These are phyloP conservation scores for Diaphora mendica DNA, from an alignment of 2,888 invertebrate genomes.

Conservation along the genomic window DNA sequence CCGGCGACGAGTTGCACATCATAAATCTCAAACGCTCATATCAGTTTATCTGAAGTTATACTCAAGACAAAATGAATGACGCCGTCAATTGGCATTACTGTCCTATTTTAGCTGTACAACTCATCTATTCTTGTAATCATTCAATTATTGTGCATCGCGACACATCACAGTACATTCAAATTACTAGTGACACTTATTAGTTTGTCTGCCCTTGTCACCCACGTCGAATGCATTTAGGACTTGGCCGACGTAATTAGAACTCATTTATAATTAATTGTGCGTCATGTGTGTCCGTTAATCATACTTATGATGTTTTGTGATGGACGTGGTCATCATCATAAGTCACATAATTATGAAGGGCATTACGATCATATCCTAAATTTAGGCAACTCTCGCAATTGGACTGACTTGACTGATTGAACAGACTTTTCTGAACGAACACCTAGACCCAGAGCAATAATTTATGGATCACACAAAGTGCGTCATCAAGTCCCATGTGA, in stretches of 20 bases:
- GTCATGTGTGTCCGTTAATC: slow-evolving; percentile 47
- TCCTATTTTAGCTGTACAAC: slow-evolving; percentile 26
- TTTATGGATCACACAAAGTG: too few species aligned
- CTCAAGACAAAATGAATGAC: background rate
- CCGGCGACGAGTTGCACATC: too few species aligned
- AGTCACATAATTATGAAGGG: slow-evolving; percentile 12
- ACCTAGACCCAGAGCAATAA: too few species aligned
- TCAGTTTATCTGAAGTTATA: too few species aligned
- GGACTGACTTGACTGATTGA: too few species aligned
- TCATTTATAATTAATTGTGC: slow-evolving; percentile 55
- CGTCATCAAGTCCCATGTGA: too few species aligned
- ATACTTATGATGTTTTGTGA: slow-evolving; percentile 31
- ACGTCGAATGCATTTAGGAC: slow-evolving; percentile 58
- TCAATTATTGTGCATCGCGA: slow-evolving; percentile 34
- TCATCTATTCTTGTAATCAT: slow-evolving; percentile 26
- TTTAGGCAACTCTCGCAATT: too few species aligned
- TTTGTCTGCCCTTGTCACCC: slow-evolving; percentile 57
- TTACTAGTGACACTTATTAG: slow-evolving; percentile 52
- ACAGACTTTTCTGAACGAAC: too few species aligned
- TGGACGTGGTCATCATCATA: slow-evolving; percentile 29
- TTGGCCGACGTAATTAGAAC: slow-evolving; percentile 54
- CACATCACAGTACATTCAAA: slow-evolving; percentile 40
- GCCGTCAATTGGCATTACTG: slow-evolving; percentile 1
- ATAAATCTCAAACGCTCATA: too few species aligned
- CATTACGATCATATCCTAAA: background rate